Conservation (phyloP, 2,797 vertebrate genomes). For the Gallinago stenura region DNA sequence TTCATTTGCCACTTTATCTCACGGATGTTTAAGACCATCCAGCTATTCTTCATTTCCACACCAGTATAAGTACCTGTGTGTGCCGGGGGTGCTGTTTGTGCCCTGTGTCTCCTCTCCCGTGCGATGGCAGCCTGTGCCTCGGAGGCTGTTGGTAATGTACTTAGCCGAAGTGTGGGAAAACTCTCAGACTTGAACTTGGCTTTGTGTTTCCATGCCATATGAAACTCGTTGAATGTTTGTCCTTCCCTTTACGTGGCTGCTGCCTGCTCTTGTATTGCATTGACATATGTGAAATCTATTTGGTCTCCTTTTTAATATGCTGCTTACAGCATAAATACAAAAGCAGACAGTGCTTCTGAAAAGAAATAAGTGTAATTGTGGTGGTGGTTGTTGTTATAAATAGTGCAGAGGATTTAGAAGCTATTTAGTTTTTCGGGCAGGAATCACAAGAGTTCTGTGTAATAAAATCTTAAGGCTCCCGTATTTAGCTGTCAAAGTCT, state of each 20-base stretch:
- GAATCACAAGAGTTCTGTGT: constrained; percentile 9
- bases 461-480: neutral
- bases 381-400: constrained; percentile 57
- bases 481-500: neutral
- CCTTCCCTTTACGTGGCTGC: constrained; percentile 59
- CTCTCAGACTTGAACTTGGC: constrained; percentile 41
- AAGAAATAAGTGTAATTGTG: constrained; percentile 42
- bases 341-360: constrained; percentile 57
- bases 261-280: constrained; percentile 50
- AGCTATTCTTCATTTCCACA: neutral
- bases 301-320: constrained; percentile 29
- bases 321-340: constrained; percentile 60
- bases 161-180: constrained; percentile 65
- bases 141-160: constrained; percentile 26
- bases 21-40: neutral
- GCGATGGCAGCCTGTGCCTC: neutral
- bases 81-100: neutral
- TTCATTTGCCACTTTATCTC: neutral
- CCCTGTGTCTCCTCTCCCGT: neutral
- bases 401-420: constrained; percentile 44
- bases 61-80: neutral
- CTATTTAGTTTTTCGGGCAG: neutral
- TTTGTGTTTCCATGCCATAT: constrained; percentile 57
- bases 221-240: constrained; percentile 60
- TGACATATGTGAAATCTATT: constrained; percentile 66